Evolutionary conservation across 2,797 vertebrate genomes (phyloP).

Genomic region (Oryzias sinensis): DNA sequence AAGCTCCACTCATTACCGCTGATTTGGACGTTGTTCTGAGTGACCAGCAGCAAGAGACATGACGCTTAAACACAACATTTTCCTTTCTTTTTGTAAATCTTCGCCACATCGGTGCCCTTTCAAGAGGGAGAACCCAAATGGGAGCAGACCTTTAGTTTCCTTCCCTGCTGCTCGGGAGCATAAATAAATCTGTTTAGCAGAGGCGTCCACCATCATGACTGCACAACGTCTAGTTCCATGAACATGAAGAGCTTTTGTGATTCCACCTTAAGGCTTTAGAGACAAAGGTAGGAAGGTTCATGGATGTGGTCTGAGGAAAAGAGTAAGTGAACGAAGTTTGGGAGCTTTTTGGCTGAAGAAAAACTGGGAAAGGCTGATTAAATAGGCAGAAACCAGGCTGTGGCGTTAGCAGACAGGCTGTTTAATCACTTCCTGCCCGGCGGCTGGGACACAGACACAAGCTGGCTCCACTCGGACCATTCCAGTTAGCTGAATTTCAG

Average conservation of each 20-base stretch:
- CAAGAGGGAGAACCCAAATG: not conserved
- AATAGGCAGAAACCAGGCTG: slow-evolving; percentile 13
- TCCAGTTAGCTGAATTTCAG: slow-evolving; percentile 23
- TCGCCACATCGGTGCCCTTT: not conserved
- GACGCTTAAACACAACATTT: not conserved
- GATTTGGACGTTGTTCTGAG: slow-evolving; percentile 7
- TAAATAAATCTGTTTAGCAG: not conserved
- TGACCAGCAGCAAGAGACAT: slow-evolving; percentile 3
- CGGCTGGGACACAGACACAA: slow-evolving; percentile 13
- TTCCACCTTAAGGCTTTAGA: no score
- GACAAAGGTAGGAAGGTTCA: no score
- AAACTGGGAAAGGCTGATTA: not conserved
- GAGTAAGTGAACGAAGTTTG: no score
- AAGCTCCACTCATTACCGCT: slow-evolving; percentile 15
- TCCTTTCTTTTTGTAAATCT: not conserved
- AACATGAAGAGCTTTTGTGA: no score
- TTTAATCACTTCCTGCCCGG: slow-evolving; percentile 43
- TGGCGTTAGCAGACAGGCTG: slow-evolving; percentile 19
- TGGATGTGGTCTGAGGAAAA: no score
- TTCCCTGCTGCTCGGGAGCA: not conserved
- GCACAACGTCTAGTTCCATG: no score
- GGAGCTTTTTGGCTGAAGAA: no score
- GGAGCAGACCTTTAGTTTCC: not conserved
- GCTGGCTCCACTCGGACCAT: slow-evolving; percentile 6
- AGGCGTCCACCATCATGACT: no score